A percentile compares a stretch with the other conserved stretches of the same genome.
Conservation (phyloP, 2,888 invertebrate genomes). For the Lepeophtheirus nordmannii region DNA sequence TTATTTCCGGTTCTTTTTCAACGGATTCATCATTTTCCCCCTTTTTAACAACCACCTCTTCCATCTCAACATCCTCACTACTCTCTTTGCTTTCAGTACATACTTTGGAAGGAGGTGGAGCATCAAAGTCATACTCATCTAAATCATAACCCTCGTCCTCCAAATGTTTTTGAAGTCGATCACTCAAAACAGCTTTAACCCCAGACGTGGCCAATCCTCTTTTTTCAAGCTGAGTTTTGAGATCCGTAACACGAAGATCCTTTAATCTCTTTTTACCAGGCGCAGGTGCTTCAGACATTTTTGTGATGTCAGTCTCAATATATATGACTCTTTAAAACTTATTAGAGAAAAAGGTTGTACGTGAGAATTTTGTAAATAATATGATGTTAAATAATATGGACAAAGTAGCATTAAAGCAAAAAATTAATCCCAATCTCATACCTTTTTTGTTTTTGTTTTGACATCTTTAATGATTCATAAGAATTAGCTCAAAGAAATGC, state of each 20-base stretch:
- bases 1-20: not conserved
- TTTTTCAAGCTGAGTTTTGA: constrained; percentile 69
- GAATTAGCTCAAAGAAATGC: too few relatives aligned
- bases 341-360: too few relatives aligned
- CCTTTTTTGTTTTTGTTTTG: too few relatives aligned
- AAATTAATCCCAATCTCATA: too few relatives aligned
- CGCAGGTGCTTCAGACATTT: not conserved
- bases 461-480: too few relatives aligned
- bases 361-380: too few relatives aligned
- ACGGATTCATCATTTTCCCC: not conserved
- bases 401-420: too few relatives aligned
- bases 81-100: not conserved
- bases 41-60: too few relatives aligned
- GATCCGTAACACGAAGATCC: constrained; percentile 74
- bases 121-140: constrained; percentile 50
- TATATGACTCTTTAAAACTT: too few relatives aligned
- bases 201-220: constrained; percentile 72
- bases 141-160: constrained; percentile 47
- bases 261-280: constrained; percentile 46
- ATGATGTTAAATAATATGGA: too few relatives aligned
- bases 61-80: not conserved
- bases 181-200: constrained; percentile 65
- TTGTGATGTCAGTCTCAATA: too few relatives aligned
- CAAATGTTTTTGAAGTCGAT: constrained; percentile 50
- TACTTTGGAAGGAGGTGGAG: constrained; percentile 22